Base-by-base conservation (phyloP, 2,113 vertebrate genomes). In the Microcebus lehilahytsara region DNA sequence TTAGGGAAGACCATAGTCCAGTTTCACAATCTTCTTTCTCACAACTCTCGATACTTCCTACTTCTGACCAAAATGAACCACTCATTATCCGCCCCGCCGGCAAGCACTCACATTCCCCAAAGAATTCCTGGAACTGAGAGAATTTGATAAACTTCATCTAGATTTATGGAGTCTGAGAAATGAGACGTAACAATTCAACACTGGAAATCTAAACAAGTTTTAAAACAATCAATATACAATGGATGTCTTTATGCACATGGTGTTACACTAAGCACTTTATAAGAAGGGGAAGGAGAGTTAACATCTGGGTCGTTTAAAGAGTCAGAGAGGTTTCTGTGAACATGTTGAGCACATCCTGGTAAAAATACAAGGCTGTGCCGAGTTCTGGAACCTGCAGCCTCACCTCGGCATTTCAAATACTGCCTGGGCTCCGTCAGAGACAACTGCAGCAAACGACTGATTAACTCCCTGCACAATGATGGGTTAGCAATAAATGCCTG, bases 81-180 rank as follows among this genome's bases (percentile, higher is more conserved):
- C 67, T 71, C 58, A 89, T 88, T 42, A 95, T 67, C 53, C 85
- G 79, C 71, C 67, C 91, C 71, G 89, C 69, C 89, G 93, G 74
- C 62, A 27, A 53, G 80, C 32, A 46, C 34, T 92, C 84, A 20
- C 3, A 1, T 80, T 37, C 92, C 92, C 83, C 91, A 51, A 92
- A 94, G 96, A 93, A 96, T 96, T 96, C 62, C 83, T 93, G 89
- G 96, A 97, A 96, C 86, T 75, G 93, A 89, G 80, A 84, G 93
- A 91, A 96, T 87, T 56, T 89, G 77, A 84, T 85, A 66, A 66
- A 88, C 83, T 85, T 89, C 81, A 78, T 91, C 95, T 89, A 91
- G 89, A 67, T 92, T 95, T 89, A 96, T 72, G 81, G 89, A 91
- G 67, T 53, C 90, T 84, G 79, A 51, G 69, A 97, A 96, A 72